Base-by-base conservation (phyloP, 2,113 vertebrate species). In the Pseudorhombus dupliciocellatus region DNA sequence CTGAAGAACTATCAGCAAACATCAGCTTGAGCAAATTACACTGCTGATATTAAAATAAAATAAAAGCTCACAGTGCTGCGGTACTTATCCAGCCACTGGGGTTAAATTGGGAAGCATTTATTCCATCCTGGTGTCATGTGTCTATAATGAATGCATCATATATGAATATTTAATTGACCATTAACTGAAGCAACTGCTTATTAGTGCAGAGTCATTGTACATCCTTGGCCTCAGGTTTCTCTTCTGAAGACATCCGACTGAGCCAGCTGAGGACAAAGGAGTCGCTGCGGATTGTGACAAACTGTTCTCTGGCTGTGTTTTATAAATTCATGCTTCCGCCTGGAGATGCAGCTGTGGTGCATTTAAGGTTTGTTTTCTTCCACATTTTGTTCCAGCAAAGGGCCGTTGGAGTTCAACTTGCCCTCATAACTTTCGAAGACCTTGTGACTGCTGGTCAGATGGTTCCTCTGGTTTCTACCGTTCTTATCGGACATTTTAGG, bases 131-230 rank as follows among this genome's bases (percentile, higher is more conserved):
- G 73, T 74, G 57, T 77, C 73, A 66, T 75, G 69, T 84, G 72
- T 80, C 77, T 74, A 67, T 74, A 84, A 87, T 50, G 8, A 59
- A 66, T 70, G 69, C 21, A 50, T 66, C 24, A 66, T 3, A 70
- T 30, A 86, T 87, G 20, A 81, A 88, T 87, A 71, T 81, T 88
- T 79, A 66, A 86, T 81, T 64, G 31, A 15, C 69, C 65, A 66
- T 86, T 85, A 78, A 69, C 79, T 72, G 66, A 70, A 72, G 74
- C 56, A 70, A 66, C 31, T 53, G 61, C 58, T 82, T 70, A 86
- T 86, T 78, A 74, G 69, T 67, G 68, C 70, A 60, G 11, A 73
- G 54, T 79, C 20, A 65, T 25, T 42, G 63, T 54, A 55, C 59
- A 65, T 73, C 70, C 30, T 11, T 15, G 48, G 50, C 75, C 75